These are phyloP conservation scores for Astatoreochromis straeleni DNA, from an alignment of 2,113 vertebrate genomes.

Conservation along the genomic window DNA sequence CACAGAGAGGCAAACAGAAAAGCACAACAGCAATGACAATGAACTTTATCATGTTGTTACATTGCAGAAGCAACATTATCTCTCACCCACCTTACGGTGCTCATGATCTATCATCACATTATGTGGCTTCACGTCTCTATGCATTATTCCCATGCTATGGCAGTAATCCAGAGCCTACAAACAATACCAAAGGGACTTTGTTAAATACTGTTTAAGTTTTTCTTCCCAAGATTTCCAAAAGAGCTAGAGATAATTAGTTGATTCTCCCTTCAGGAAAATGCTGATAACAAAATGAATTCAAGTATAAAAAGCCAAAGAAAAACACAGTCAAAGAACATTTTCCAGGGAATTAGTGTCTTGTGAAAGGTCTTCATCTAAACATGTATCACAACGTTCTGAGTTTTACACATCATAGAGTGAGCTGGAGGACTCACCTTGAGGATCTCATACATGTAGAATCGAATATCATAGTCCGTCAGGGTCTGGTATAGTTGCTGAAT, in stretches of 20 bases:
- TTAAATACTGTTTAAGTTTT: background rate
- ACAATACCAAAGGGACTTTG: background rate
- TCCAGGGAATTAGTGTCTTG: background rate
- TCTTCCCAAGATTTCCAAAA: background rate
- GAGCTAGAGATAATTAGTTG: background rate
- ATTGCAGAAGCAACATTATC: background rate
- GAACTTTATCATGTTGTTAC: background rate
- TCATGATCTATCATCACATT: constrained; percentile 88
- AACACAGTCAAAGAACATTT: background rate
- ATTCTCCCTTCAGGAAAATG: background rate
- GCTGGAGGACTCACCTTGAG: constrained; percentile 68
- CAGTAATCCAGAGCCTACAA: constrained; percentile 73
- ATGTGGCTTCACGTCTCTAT: constrained; percentile 85
- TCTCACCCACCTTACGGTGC: constrained; percentile 78
- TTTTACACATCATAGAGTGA: background rate
- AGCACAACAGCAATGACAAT: background rate
- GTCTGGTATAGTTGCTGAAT: constrained; percentile 84
- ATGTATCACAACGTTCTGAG: background rate
- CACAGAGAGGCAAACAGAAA: background rate
- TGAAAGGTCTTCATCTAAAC: background rate
- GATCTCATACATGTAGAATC: constrained; percentile 89
- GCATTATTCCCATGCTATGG: constrained; percentile 87
- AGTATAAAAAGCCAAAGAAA: background rate
- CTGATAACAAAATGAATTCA: background rate
- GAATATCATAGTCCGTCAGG: constrained; percentile 82